Conservation (phyloP, 2,888 invertebrate species). For the Zhuqinia jingwanae region DNA sequence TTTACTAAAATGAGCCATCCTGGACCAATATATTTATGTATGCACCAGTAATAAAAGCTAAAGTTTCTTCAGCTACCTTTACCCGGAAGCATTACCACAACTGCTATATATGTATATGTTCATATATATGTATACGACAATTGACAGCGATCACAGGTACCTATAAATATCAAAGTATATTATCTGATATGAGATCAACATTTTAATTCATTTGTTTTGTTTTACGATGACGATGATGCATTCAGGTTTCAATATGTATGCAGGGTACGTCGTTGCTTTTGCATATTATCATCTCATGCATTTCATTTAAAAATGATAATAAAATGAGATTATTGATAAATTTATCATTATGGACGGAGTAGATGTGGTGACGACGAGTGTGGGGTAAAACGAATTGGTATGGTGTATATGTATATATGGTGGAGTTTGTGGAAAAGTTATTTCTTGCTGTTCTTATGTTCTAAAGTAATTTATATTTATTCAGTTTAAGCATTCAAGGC, state of each 20-base stretch:
- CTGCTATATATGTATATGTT: not conserved
- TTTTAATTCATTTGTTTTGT: not conserved
- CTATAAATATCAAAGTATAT: no score
- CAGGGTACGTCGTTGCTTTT: no score
- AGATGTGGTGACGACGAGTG: no score
- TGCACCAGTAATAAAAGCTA: not conserved
- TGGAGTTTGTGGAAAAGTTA: no score
- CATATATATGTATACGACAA: not conserved
- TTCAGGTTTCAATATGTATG: not conserved
- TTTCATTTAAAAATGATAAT: not conserved
- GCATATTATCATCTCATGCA: no score
- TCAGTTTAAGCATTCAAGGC: conserved; percentile 16
- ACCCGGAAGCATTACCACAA: conserved; percentile 12
- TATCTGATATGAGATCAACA: not conserved
- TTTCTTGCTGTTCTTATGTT: not conserved
- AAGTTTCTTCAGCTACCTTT: not conserved
- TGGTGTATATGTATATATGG: no score
- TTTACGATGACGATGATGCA: not conserved
- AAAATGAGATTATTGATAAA: conserved; percentile 11
- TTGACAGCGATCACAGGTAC: no score
- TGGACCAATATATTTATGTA: conserved; percentile 2
- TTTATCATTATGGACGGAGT: conserved; percentile 11
- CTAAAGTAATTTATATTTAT: not conserved
- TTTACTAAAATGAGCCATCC: not conserved
- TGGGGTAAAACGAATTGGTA: not conserved